Percentiles rank a stretch among this genome's conserved stretches.
phyloP scores from a whole-genome alignment of 2,888 invertebrate genomes.

The Drosophila mettleri region DNA sequence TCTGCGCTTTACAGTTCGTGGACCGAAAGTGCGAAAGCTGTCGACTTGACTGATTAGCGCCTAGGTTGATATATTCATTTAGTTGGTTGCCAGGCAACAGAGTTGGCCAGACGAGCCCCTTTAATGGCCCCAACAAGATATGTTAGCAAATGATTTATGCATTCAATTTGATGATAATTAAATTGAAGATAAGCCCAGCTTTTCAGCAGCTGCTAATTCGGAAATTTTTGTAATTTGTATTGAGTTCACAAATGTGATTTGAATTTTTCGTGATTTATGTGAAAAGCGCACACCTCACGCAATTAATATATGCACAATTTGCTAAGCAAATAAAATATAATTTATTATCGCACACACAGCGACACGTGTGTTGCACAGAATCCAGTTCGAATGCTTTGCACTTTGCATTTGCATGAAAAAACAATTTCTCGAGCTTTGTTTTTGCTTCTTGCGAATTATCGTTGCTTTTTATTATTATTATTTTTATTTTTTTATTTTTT shows the following conservation, averaged over 20 bases:
- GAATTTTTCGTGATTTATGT: slow-evolving; percentile 1
- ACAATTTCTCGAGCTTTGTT: slow-evolving; percentile 37
- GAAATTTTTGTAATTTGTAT: neutral
- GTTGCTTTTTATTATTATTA: slow-evolving; percentile 6
- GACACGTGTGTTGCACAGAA: slow-evolving; percentile 17
- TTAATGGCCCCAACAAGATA: slow-evolving; percentile 5
- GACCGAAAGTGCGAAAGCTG: slow-evolving; percentile 40
- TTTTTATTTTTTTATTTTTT: slow-evolving; percentile 4
- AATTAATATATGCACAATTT: slow-evolving; percentile 58
- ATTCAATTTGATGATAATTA: slow-evolving; percentile 6
- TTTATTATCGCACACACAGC: slow-evolving; percentile 33
- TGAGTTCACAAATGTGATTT: neutral
- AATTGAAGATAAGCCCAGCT: slow-evolving; percentile 52
- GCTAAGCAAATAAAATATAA: slow-evolving; percentile 49
- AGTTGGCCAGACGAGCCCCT: slow-evolving; percentile 55
- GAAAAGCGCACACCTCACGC: slow-evolving; percentile 36
- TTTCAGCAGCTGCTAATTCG: slow-evolving; percentile 25
- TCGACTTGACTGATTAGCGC: slow-evolving; percentile 46
- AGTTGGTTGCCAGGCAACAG: slow-evolving; percentile 8
- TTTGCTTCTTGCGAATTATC: slow-evolving; percentile 14
- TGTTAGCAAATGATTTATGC: slow-evolving; percentile 1
- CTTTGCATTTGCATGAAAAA: slow-evolving; percentile 61
- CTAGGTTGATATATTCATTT: slow-evolving; percentile 13
- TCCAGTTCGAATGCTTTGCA: slow-evolving; percentile 59
- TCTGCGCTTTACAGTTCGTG: neutral